A percentile compares a stretch with the other conserved stretches of the same genome.
phyloP scores from a whole-genome alignment of 2,113 vertebrate species.

The Sterna hirundo region DNA sequence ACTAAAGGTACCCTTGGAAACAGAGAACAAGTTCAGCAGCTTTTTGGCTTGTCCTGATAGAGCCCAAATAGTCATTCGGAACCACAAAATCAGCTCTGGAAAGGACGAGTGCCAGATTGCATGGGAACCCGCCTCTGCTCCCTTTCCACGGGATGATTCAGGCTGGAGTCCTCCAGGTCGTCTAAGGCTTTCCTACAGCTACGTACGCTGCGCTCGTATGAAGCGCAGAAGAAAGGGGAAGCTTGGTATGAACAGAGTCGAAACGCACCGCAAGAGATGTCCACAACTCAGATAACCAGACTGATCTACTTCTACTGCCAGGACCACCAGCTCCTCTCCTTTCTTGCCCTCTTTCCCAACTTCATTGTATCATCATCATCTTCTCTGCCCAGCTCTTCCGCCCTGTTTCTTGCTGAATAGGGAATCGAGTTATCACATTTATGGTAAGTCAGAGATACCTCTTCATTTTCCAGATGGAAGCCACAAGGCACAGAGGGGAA shows the following conservation, averaged over 20 bases:
- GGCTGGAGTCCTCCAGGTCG: not conserved
- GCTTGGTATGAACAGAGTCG: not conserved
- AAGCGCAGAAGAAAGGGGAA: not conserved
- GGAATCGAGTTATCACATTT: not conserved
- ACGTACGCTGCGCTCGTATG: fast-evolving
- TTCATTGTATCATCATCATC: fast-evolving
- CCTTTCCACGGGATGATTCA: not conserved
- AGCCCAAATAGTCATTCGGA: not conserved
- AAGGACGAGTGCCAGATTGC: fast-evolving
- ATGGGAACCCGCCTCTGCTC: fast-evolving
- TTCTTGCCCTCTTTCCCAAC: not conserved
- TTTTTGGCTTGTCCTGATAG: not conserved
- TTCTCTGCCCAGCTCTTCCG: not conserved
- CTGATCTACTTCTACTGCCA: not conserved
- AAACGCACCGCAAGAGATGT: fast-evolving
- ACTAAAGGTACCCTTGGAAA: not conserved
- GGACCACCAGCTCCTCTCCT: not conserved
- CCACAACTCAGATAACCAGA: not conserved
- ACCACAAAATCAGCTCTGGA: fast-evolving
- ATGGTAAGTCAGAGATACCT: not conserved
- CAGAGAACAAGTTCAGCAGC: not conserved
- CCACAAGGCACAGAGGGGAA: not conserved
- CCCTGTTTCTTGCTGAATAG: not conserved
- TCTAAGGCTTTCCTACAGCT: not conserved
- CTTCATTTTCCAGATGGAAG: not conserved